phyloP scores from a whole-genome alignment of 2,797 vertebrate species.

The Halcyon leucocephala region DNA sequence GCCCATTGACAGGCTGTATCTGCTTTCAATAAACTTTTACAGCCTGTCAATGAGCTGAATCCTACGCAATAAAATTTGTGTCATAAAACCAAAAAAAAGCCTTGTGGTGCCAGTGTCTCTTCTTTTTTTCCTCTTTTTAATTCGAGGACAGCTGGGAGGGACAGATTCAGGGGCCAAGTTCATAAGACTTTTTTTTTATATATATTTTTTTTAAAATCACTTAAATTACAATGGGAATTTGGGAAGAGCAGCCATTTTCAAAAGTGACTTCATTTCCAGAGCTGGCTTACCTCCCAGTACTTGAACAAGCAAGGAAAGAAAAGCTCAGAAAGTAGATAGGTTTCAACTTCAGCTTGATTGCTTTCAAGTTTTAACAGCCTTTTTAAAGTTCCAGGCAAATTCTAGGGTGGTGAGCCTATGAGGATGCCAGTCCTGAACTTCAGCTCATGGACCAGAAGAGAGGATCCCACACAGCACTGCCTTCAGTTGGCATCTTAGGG shows the following conservation, averaged over 20 bases:
- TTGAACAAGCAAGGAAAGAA: conserved; percentile 36
- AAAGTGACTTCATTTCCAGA: conserved; percentile 67
- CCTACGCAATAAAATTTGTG: conserved; percentile 53
- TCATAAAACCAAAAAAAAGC: conserved; percentile 32
- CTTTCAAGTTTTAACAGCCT: background rate
- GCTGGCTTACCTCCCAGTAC: conserved; percentile 58
- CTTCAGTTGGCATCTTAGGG: background rate
- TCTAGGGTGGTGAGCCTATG: background rate
- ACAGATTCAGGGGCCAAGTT: background rate
- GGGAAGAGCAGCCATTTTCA: conserved; percentile 31
- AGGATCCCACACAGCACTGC: background rate
- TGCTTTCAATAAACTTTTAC: conserved; percentile 74
- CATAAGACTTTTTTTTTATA: background rate
- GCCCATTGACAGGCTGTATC: conserved; percentile 21
- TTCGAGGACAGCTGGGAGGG: conserved; percentile 25
- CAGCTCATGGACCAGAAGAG: background rate
- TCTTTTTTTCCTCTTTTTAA: background rate
- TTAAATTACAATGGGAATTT: conserved; percentile 61
- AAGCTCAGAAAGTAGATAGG: background rate
- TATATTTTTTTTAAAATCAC: background rate
- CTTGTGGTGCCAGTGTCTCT: conserved; percentile 36
- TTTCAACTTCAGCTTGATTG: background rate
- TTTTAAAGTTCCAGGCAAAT: background rate
- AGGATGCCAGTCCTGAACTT: background rate
- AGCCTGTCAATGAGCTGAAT: conserved; percentile 61